phyloP scores from a whole-genome alignment of 2,113 vertebrate genomes.

The Scalopus aquaticus region DNA sequence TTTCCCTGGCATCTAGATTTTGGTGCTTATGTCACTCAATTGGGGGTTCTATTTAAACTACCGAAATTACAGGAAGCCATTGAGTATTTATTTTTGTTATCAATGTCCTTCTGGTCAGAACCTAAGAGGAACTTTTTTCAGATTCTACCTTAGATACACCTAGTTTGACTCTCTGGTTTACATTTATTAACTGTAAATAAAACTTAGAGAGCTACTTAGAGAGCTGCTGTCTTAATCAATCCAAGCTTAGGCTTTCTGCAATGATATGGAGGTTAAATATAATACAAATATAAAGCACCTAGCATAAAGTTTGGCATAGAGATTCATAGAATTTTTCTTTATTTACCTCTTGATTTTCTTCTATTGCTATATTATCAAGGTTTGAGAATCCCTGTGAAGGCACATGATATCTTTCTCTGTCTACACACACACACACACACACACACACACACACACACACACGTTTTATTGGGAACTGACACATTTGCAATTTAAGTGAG shows the following conservation, averaged over 20 bases:
- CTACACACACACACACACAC: background rate
- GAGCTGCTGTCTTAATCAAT: background rate
- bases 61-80: background rate
- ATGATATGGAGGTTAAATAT: background rate
- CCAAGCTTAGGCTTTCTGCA: background rate
- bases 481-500: background rate
- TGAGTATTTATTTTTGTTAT: background rate
- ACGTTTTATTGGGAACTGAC: background rate
- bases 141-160: background rate
- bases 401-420: background rate
- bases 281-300: background rate
- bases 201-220: background rate
- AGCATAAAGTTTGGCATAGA: background rate
- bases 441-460: background rate
- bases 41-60: background rate
- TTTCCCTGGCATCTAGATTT: background rate
- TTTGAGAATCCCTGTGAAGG: background rate
- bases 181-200: background rate
- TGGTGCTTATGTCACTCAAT: background rate
- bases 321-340: background rate
- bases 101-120: background rate
- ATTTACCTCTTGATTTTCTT: background rate
- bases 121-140: background rate
- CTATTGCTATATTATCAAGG: background rate
- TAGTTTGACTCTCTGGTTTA: conserved; percentile 8